Conservation (phyloP, 2,888 invertebrate genomes). For the Nycteola revayana region DNA sequence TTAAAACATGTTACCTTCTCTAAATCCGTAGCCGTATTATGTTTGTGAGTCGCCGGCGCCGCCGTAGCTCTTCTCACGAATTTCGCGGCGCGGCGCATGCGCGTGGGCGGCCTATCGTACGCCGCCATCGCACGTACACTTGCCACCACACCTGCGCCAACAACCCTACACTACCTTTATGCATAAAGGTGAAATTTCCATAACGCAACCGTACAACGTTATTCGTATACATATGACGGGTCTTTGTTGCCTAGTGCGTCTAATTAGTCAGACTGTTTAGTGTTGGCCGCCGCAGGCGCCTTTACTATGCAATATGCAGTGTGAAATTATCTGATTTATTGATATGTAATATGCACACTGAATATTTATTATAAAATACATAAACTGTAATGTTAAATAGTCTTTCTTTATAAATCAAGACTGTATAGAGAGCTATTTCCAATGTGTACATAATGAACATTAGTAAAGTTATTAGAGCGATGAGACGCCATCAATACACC, state of each 20-base stretch:
- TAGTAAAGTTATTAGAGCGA: conserved; percentile 34
- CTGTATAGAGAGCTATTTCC: no score
- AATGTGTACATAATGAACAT: no score
- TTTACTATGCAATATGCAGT: conserved; percentile 58
- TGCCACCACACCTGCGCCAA: conserved; percentile 42
- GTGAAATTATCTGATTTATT: conserved; percentile 70
- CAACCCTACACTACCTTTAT: conserved; percentile 35
- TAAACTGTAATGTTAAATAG: conserved; percentile 1
- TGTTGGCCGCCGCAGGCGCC: conserved; percentile 64
- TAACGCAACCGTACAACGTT: conserved; percentile 28
- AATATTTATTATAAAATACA: conserved; percentile 17
- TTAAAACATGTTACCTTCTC: conserved; percentile 27
- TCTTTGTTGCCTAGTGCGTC: conserved; percentile 76
- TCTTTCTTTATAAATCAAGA: no score
- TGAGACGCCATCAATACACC: conserved; percentile 63
- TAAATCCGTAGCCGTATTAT: conserved; percentile 40
- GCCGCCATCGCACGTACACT: conserved; percentile 68
- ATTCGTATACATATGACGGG: conserved; percentile 46
- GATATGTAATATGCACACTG: conserved; percentile 38
- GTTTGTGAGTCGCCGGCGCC: conserved; percentile 57
- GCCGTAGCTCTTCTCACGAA: conserved; percentile 75
- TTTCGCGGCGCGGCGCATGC: conserved; percentile 72
- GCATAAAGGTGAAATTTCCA: conserved; percentile 42
- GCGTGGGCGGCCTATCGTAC: conserved; percentile 76
- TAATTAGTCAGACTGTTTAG: conserved; percentile 81